These are phyloP conservation scores for Zygothrica quintamaculata DNA, from an alignment of 2,888 invertebrate genomes.

Conservation along the genomic window DNA sequence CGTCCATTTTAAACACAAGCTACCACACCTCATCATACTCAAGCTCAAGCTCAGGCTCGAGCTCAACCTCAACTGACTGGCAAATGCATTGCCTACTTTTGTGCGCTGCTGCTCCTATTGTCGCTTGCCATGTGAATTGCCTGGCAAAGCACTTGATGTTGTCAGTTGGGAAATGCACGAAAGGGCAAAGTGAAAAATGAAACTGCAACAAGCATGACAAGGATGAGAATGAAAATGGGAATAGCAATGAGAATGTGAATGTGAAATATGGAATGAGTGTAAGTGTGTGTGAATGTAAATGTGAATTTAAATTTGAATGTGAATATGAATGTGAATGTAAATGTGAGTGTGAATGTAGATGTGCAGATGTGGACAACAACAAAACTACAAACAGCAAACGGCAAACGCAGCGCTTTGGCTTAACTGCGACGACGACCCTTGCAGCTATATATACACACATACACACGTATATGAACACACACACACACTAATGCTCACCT, in stretches of 20 bases:
- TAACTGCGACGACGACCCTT: constrained; percentile 22
- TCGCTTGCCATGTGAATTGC: constrained; percentile 27
- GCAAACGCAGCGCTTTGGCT: constrained; percentile 49
- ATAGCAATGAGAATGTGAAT: not conserved
- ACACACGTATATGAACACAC: constrained; percentile 5
- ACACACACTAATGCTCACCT: constrained; percentile 42
- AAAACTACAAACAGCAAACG: constrained; percentile 29
- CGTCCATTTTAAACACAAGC: not conserved
- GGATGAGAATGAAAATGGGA: not conserved
- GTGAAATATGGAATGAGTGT: not conserved
- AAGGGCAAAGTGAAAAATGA: constrained; percentile 43
- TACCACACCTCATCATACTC: not conserved
- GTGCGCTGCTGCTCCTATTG: constrained; percentile 1
- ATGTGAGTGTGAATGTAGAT: not conserved
- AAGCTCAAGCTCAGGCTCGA: too few relatives aligned
- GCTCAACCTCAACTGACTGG: constrained; percentile 7
- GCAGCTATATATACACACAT: constrained; percentile 22
- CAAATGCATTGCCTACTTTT: constrained; percentile 23
- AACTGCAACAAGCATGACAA: constrained; percentile 12
- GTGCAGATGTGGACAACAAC: constrained; percentile 21
- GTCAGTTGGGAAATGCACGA: constrained; percentile 58
- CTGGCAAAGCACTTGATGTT: constrained; percentile 61
- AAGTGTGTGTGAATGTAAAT: not conserved
- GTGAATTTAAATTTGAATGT: not conserved
- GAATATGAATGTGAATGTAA: not conserved